A percentile compares a stretch with the other conserved stretches of the same genome.
Conservation (phyloP, 2,888 invertebrate genomes). For the Spialia ferax region DNA sequence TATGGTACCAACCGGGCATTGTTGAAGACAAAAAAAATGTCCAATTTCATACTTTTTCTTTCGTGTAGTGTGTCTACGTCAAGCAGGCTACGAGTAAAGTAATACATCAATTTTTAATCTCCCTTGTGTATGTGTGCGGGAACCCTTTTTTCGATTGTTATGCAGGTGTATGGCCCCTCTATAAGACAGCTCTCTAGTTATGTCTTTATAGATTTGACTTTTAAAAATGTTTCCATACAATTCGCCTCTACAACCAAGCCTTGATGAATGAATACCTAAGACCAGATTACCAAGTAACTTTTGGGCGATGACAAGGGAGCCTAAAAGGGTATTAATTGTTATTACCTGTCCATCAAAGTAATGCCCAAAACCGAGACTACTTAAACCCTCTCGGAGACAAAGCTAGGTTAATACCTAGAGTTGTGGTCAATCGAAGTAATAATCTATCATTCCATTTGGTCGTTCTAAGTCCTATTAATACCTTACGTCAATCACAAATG, state of each 20-base stretch:
- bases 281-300: slow-evolving; percentile 27
- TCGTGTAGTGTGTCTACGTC: too few relatives aligned
- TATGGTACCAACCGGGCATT: too few relatives aligned
- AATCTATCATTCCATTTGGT: slow-evolving; percentile 27
- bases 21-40: too few relatives aligned
- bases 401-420: slow-evolving; percentile 15
- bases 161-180: too few relatives aligned
- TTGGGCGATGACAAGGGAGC: slow-evolving; percentile 16
- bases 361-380: slow-evolving; percentile 17
- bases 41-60: too few relatives aligned
- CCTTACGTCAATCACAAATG: slow-evolving; percentile 10
- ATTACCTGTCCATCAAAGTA: slow-evolving; percentile 30
- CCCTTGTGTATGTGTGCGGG: too few relatives aligned
- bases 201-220: too few relatives aligned
- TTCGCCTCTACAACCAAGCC: neutral
- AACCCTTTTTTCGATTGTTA: too few relatives aligned
- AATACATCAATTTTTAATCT: too few relatives aligned
- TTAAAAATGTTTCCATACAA: neutral
- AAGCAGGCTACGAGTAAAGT: too few relatives aligned
- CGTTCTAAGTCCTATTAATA: slow-evolving; percentile 6
- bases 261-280: slow-evolving; percentile 6
- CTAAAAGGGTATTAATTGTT: slow-evolving; percentile 23
- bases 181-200: too few relatives aligned
- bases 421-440: slow-evolving; percentile 23
- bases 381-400: slow-evolving; percentile 26